Conservation (phyloP, 2,888 invertebrate species). For the Nomada hirtipes region DNA sequence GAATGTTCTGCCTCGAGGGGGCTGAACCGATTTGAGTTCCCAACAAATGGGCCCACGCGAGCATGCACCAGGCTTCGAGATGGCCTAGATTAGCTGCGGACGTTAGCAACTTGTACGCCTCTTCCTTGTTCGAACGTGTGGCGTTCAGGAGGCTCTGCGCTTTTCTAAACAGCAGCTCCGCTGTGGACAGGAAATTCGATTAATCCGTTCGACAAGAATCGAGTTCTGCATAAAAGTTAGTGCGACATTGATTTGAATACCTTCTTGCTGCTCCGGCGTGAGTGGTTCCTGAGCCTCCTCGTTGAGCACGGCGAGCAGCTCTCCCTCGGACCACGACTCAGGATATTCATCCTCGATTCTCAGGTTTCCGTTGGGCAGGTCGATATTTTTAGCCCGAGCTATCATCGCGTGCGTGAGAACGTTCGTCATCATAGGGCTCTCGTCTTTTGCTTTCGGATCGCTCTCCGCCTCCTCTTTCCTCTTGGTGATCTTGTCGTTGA, state of each 20-base stretch:
- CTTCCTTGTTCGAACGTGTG: constrained; percentile 89
- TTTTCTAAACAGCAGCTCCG: constrained; percentile 90
- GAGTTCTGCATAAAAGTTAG: not conserved
- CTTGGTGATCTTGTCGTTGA: constrained; percentile 71
- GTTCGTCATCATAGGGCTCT: constrained; percentile 57
- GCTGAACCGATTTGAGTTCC: constrained; percentile 88
- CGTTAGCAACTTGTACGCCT: constrained; percentile 91
- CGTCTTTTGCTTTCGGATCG: constrained; percentile 62
- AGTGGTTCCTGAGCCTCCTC: constrained; percentile 86
- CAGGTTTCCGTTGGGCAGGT: constrained; percentile 57
- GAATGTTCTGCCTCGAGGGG: constrained; percentile 88
- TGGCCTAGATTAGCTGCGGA: constrained; percentile 94
- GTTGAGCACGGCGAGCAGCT: constrained; percentile 80
- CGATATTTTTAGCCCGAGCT: constrained; percentile 67
- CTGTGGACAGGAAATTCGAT: constrained; percentile 83
- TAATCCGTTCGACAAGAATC: not conserved
- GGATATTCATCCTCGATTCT: constrained; percentile 65
- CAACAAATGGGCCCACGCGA: constrained; percentile 95
- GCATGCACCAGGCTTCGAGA: constrained; percentile 91
- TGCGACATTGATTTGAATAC: constrained; percentile 79
- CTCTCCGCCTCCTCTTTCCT: constrained; percentile 66
- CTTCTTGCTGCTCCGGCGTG: constrained; percentile 89
- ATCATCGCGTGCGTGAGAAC: constrained; percentile 73
- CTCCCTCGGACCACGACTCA: constrained; percentile 67
- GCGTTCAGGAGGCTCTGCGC: constrained; percentile 90